phyloP scores from a whole-genome alignment of 2,888 invertebrate genomes.

The Hyalella azteca region DNA sequence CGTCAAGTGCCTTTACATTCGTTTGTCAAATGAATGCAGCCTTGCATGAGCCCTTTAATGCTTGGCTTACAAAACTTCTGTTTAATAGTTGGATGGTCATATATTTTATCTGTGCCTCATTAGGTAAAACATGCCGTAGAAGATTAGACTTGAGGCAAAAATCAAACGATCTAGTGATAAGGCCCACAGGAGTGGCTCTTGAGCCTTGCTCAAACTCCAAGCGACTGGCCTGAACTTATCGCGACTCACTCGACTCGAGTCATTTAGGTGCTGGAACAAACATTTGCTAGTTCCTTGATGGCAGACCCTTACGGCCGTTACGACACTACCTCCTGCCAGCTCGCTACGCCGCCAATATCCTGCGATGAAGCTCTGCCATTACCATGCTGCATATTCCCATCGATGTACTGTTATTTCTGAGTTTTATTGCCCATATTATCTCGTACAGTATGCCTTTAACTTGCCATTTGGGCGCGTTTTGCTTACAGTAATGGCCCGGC shows the following conservation, averaged over 20 bases:
- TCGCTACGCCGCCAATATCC: conserved; percentile 37
- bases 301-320: conserved; percentile 33
- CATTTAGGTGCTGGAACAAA: conserved; percentile 34
- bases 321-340: conserved; percentile 29
- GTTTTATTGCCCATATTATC: conserved; percentile 36
- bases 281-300: conserved; percentile 32
- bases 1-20: conserved; percentile 34
- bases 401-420: conserved; percentile 33
- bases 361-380: conserved; percentile 37
- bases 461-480: conserved; percentile 20
- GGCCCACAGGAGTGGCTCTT: conserved; percentile 12
- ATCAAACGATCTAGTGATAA: conserved; percentile 18
- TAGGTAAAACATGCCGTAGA: background rate
- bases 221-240: conserved; percentile 22
- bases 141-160: background rate
- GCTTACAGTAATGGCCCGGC: conserved; percentile 20
- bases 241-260: conserved; percentile 18
- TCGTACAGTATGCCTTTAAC: conserved; percentile 20
- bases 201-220: conserved; percentile 12
- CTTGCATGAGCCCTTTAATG: background rate
- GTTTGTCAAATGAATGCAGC: conserved; percentile 32
- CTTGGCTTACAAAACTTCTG: background rate
- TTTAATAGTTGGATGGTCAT: background rate
- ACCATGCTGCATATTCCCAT: conserved; percentile 35
- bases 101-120: background rate